Percentiles rank a stretch among this genome's conserved stretches.
Evolutionary conservation across 2,888 invertebrate genomes (phyloP).

Genomic region (Adineta ricciae): DNA sequence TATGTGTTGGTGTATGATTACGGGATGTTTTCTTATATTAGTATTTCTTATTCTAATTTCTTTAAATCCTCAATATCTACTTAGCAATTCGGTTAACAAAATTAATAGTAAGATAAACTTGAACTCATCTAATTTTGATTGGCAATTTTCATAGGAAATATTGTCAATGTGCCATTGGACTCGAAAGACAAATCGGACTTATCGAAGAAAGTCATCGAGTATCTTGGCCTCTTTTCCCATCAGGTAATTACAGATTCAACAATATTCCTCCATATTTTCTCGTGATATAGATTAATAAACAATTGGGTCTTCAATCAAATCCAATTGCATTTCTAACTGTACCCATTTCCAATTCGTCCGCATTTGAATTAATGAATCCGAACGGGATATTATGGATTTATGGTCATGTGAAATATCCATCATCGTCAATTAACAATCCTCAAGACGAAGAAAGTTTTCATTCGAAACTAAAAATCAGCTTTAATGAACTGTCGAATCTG

Average conservation of each 20-base stretch:
- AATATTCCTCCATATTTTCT: background rate
- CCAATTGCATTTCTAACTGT: background rate
- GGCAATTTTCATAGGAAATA: background rate
- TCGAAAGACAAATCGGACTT: background rate
- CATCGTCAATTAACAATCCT: background rate
- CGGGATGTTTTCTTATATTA: background rate
- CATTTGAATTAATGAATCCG: background rate
- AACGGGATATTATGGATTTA: background rate
- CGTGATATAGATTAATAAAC: background rate
- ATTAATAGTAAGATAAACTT: background rate
- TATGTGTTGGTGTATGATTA: background rate
- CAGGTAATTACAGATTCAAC: background rate
- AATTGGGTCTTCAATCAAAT: background rate
- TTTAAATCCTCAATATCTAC: background rate
- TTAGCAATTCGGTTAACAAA: background rate
- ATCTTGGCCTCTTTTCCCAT: background rate
- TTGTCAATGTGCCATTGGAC: background rate
- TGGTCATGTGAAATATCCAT: background rate
- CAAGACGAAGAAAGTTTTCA: background rate
- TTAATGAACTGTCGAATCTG: background rate
- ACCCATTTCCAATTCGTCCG: background rate
- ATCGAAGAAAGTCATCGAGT: background rate
- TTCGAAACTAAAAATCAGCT: background rate
- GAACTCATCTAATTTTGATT: background rate
- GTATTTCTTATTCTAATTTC: background rate